Conservation (phyloP, 2,113 vertebrate genomes). For the Artemisiospiza belli region DNA sequence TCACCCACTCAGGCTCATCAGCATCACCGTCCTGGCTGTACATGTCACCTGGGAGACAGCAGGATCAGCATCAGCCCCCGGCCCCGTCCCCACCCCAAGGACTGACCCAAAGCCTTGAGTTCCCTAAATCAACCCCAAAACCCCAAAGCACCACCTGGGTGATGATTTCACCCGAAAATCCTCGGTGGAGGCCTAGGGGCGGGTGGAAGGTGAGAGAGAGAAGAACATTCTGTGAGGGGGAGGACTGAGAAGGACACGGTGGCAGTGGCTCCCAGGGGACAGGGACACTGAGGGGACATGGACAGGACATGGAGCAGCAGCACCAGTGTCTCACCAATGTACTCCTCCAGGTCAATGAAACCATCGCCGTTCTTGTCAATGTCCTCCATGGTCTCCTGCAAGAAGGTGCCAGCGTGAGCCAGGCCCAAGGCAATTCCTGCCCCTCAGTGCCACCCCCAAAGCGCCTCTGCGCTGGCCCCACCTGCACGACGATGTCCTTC, state of each 20-base stretch:
- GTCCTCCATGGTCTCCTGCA: slow-evolving; percentile 93
- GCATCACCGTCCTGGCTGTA: slow-evolving; percentile 80
- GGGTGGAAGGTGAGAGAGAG: not conserved
- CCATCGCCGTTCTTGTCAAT: slow-evolving; percentile 93
- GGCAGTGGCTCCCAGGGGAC: accelerated
- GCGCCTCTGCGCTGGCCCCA: not conserved
- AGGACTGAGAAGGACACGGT: not conserved
- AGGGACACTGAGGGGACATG: accelerated
- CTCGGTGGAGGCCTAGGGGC: accelerated
- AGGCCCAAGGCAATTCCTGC: accelerated
- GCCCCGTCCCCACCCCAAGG: not conserved
- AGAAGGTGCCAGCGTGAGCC: accelerated
- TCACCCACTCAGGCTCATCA: slow-evolving; percentile 91
- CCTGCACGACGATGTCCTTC: slow-evolving; percentile 92
- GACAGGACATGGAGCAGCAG: not conserved
- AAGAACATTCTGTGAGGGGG: not conserved
- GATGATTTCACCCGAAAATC: not conserved
- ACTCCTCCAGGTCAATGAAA: slow-evolving; percentile 89
- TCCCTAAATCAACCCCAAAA: not conserved
- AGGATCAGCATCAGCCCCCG: not conserved
- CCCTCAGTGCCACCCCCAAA: not conserved
- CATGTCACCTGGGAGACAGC: slow-evolving; percentile 82
- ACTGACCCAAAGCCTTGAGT: not conserved
- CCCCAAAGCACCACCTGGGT: not conserved
- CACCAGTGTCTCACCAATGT: slow-evolving; percentile 81